These are phyloP conservation scores for Tychaedon coryphoeus DNA, from an alignment of 2,113 vertebrate genomes.

Conservation along the genomic window DNA sequence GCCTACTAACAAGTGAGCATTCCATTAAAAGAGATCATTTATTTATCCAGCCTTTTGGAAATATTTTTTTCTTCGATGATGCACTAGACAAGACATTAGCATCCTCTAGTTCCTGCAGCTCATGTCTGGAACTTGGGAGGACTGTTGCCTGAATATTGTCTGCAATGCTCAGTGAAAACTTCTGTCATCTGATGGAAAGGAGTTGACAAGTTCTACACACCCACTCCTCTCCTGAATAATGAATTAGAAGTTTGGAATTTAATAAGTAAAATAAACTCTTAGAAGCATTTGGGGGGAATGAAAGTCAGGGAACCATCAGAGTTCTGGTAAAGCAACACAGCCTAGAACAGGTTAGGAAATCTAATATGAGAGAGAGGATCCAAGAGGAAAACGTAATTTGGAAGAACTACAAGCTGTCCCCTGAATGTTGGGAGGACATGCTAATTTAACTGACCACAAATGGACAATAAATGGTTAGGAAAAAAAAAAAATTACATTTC, in stretches of 20 bases:
- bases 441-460: background rate
- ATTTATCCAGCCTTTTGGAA: background rate
- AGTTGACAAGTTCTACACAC: background rate
- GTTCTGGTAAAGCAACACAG: background rate
- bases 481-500: background rate
- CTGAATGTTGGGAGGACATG: background rate
- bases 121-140: accelerated
- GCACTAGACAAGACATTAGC: background rate
- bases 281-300: background rate
- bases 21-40: background rate
- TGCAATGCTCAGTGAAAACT: background rate
- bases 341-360: background rate
- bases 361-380: background rate
- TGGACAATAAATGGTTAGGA: background rate
- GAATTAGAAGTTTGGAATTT: background rate
- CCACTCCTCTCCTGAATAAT: background rate
- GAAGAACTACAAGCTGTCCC: background rate
- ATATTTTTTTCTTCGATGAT: background rate
- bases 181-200: background rate
- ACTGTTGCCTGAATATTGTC: background rate
- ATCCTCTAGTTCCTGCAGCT: background rate
- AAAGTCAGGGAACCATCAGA: background rate
- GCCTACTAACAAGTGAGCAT: background rate
- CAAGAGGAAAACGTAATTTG: background rate
- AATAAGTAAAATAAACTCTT: background rate